phyloP scores from a whole-genome alignment of 2,797 vertebrate genomes.

The Gymnoscopelus microlampas region DNA sequence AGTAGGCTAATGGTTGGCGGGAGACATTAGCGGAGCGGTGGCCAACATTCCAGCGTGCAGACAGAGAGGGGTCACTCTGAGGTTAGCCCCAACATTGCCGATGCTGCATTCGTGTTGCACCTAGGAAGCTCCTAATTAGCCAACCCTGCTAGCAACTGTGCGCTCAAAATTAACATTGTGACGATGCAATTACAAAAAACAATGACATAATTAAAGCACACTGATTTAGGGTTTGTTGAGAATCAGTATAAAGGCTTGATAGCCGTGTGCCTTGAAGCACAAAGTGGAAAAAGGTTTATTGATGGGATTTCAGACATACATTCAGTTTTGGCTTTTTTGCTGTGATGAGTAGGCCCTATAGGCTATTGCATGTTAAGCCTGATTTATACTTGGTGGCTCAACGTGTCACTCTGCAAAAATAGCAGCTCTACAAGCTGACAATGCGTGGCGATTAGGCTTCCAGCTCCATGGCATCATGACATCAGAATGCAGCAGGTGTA shows the following conservation, averaged over 20 bases:
- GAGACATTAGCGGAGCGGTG: not conserved
- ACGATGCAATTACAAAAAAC: constrained; percentile 15
- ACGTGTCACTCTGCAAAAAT: too few species aligned
- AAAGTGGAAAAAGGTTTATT: constrained; percentile 54
- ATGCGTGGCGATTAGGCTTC: constrained; percentile 30
- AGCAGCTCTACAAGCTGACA: too few species aligned
- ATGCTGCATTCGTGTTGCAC: not conserved
- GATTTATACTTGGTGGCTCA: too few species aligned
- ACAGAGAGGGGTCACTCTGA: constrained; percentile 54
- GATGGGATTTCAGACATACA: constrained; percentile 53
- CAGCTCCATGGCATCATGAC: constrained; percentile 32
- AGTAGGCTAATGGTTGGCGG: not conserved
- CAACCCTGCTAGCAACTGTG: constrained; percentile 24
- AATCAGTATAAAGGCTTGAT: constrained; percentile 17
- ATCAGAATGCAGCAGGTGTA: constrained; percentile 42
- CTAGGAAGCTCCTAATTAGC: constrained; percentile 44
- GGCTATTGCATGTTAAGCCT: too few species aligned
- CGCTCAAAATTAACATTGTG: not conserved
- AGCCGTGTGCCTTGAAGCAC: constrained; percentile 18
- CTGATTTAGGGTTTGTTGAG: not conserved
- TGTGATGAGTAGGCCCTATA: too few species aligned
- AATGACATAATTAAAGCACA: too few species aligned
- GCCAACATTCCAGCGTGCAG: constrained; percentile 63
- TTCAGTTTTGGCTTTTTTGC: constrained; percentile 17
- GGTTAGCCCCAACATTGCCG: constrained; percentile 55